Conservation (phyloP, 23 tunicate genomes). For the Phallusia fumigata region DNA sequence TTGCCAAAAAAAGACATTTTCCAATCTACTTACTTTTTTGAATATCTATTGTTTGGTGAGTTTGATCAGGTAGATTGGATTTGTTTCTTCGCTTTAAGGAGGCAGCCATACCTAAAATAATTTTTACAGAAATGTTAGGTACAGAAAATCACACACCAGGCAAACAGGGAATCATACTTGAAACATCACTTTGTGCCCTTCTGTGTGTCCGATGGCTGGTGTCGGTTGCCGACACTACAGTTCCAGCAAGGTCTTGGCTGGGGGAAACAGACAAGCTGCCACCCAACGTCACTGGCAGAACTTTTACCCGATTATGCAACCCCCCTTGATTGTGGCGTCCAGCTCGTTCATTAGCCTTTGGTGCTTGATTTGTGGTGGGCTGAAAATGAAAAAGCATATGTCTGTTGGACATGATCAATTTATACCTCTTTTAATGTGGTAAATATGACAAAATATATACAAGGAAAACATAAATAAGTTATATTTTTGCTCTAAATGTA, state of each 20-base stretch:
- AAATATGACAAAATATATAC: no score
- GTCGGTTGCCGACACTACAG: background rate
- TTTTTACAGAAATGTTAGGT: no score
- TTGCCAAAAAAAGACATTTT: background rate
- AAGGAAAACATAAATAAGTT: no score
- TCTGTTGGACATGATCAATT: no score
- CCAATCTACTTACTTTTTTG: constrained; percentile 21
- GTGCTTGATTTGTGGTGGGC: background rate
- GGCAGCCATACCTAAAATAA: constrained; percentile 32
- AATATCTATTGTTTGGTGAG: background rate
- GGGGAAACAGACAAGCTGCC: constrained; percentile 8
- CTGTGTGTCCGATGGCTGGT: constrained; percentile 39
- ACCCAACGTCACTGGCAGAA: constrained; percentile 34
- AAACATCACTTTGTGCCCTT: constrained; percentile 87
- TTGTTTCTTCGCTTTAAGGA: constrained; percentile 28
- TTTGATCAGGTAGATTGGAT: background rate
- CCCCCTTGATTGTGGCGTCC: background rate
- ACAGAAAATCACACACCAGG: no score
- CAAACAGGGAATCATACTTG: constrained; percentile 38
- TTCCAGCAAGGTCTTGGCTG: background rate
- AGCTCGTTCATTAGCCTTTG: no score
- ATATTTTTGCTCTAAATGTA: no score
- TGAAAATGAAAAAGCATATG: no score
- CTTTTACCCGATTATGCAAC: constrained; percentile 9
- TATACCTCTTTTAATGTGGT: no score